phyloP scores from a whole-genome alignment of 2,113 vertebrate genomes.

The Rafetus swinhoei region DNA sequence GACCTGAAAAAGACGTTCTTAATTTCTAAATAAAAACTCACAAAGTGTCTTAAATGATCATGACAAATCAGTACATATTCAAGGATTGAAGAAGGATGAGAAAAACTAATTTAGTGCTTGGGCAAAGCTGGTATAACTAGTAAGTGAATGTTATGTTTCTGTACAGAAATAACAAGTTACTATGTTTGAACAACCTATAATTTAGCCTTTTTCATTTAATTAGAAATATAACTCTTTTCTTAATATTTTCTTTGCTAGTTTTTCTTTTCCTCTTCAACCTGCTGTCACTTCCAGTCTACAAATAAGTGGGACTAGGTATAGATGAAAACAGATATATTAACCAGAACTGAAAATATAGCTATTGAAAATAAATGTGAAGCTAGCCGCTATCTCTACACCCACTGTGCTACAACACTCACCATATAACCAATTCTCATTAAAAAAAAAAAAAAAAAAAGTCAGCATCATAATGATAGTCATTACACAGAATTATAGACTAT shows the following conservation, averaged over 20 bases:
- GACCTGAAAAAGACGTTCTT: neutral
- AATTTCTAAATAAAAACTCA: neutral
- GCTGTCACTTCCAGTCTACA: neutral
- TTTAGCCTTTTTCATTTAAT: neutral
- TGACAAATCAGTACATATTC: neutral
- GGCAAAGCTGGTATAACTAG: neutral
- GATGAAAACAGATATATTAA: neutral
- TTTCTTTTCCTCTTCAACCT: neutral
- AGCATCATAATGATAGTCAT: conserved; percentile 76
- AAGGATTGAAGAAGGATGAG: neutral
- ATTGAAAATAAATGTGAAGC: conserved; percentile 7
- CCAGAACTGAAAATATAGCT: neutral
- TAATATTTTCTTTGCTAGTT: neutral
- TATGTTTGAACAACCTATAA: neutral
- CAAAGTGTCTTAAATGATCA: neutral
- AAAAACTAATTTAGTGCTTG: neutral
- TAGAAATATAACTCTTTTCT: neutral
- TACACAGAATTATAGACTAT: conserved; percentile 78
- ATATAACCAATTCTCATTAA: conserved; percentile 73
- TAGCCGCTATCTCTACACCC: conserved; percentile 22
- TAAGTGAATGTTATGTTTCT: neutral
- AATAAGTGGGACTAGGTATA: neutral
- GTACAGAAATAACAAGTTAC: neutral
- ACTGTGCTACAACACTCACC: conserved; percentile 33
- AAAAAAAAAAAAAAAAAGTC: conserved; percentile 61